Percentiles rank a stretch among this genome's conserved stretches.
phyloP scores from a whole-genome alignment of 2,113 vertebrate genomes.

The Microcebus jonahi region DNA sequence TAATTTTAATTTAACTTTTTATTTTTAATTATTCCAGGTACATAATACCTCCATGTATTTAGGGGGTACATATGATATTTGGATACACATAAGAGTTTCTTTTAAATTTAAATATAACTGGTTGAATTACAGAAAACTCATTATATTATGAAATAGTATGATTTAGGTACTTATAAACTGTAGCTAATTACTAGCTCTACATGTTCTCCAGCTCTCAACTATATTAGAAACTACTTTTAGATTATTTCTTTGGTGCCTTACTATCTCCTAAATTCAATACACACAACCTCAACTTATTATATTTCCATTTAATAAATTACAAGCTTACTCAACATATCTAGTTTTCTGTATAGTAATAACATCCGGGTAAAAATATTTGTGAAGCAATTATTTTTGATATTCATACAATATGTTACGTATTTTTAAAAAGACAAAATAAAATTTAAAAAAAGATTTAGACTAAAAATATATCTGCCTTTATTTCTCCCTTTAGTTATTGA shows the following conservation, averaged over 20 bases:
- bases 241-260: neutral
- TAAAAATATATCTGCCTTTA: neutral
- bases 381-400: neutral
- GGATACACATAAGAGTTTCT: neutral
- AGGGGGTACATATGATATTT: no score
- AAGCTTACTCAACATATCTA: neutral
- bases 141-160: neutral
- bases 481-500: neutral
- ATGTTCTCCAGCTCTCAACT: neutral
- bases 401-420: neutral
- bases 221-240: neutral
- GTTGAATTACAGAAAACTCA: neutral
- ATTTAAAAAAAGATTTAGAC: neutral
- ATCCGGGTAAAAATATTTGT: neutral
- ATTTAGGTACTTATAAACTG: neutral
- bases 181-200: neutral
- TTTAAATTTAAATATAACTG: neutral
- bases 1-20: neutral
- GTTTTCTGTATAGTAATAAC: neutral
- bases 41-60: no score
- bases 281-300: neutral
- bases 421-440: neutral
- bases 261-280: neutral
- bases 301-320: neutral
- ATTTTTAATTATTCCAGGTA: no score